phyloP scores from a whole-genome alignment of 2,888 invertebrate genomes.

The Tenthredo notha region DNA sequence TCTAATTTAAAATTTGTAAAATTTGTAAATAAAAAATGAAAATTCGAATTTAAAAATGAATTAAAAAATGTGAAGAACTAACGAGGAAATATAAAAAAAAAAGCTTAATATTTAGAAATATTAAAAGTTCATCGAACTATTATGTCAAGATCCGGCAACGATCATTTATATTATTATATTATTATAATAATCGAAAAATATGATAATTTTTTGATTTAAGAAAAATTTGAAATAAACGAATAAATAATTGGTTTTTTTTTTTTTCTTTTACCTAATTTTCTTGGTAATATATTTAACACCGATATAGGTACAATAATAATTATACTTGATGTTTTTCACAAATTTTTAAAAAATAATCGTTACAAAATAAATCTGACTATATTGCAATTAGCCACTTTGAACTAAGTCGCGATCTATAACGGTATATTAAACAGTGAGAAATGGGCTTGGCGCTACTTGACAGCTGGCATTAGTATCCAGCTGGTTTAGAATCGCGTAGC shows the following conservation, averaged over 20 bases:
- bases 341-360: background rate
- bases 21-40: background rate
- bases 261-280: background rate
- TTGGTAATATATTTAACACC: background rate
- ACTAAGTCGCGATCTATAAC: constrained; percentile 6
- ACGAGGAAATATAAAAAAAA: background rate
- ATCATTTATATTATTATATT: background rate
- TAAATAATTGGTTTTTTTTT: background rate
- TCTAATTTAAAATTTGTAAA: background rate
- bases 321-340: background rate
- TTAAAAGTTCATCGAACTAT: background rate
- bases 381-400: constrained; percentile 7
- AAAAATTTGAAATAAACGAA: background rate
- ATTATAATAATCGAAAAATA: background rate
- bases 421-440: background rate
- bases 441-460: background rate
- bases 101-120: background rate
- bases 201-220: background rate
- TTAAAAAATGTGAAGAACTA: background rate
- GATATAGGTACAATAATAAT: background rate
- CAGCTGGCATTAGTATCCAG: constrained; percentile 24
- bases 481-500: background rate
- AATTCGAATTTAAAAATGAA: background rate
- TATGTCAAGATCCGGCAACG: background rate
- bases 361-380: background rate